Base-by-base conservation (phyloP, 2,113 vertebrate species). In the Callithrix jacchus region DNA sequence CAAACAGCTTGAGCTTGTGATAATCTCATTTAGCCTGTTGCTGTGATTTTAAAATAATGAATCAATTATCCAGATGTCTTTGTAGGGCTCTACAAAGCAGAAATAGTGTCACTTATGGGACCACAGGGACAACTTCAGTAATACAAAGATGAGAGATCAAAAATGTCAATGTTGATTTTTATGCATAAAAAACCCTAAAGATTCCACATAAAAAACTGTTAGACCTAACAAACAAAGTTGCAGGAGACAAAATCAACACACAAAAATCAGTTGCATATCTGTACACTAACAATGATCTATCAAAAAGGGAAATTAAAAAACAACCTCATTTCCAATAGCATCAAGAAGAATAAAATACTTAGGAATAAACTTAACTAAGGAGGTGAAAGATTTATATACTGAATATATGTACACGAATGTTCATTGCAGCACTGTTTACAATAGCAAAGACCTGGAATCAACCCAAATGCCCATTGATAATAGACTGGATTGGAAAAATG, bases 1-100 rank as follows among this genome's bases (percentile, higher is more conserved):
- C 96, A 56, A 76, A 27, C 8, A 79, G 42, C 45, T 49, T 66
- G 32, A 21, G 4, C 17, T 85, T 25, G 25, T 16, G 30, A 32
- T 95, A 87, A 90, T 71, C 11, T 61, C 52, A 47, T 54, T 86
- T 8, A 91, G 74, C 89, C 96, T 68, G 92, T 93, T 64, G 25
- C 49, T 96, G 8, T 92, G 91, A 70, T 80, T 88, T 81, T 49
- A 2, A 77, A 90, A 90, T 76, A 93, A 83, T 68, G 4, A 95
- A 58, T 95, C 81, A 20, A 1, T 89, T 88, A 80, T 74, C n/a
- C 89, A 68, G 71, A n/a, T 70, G 66, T 80, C 68, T 96, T 89
- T 91, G 11, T 32, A 64, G 35, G 76, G 20, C 45, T 35, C 37
- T 70, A 16, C 5, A 10, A 40, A 14, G 6, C 30, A 95, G 73